Percentiles rank a stretch among this genome's conserved stretches.
Conservation (phyloP, 2,113 vertebrate genomes). For the Helogale parvula region DNA sequence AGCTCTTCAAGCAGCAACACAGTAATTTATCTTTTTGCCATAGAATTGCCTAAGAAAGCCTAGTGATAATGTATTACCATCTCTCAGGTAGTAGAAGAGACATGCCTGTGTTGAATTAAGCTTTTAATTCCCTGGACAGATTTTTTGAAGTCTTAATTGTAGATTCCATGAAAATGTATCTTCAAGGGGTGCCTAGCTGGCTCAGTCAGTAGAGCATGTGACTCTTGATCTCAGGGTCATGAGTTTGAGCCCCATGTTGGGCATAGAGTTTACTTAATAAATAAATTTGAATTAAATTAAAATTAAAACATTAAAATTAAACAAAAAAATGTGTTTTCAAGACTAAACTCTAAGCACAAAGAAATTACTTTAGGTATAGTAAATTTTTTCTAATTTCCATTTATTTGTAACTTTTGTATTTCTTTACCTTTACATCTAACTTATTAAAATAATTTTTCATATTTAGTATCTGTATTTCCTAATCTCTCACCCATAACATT, state of each 20-base stretch:
- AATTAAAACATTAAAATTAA: neutral
- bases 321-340: neutral
- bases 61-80: neutral
- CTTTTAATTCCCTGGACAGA: neutral
- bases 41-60: neutral
- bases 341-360: neutral
- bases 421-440: neutral
- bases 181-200: neutral
- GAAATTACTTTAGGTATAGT: neutral
- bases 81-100: neutral
- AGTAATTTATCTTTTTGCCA: neutral
- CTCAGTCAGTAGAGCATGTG: neutral
- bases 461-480: neutral
- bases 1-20: neutral
- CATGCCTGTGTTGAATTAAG: neutral
- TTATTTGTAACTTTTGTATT: neutral
- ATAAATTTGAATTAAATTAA: neutral
- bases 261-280: neutral
- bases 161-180: constrained; percentile 30
- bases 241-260: neutral
- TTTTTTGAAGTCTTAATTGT: constrained; percentile 17
- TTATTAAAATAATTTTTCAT: neutral
- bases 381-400: neutral
- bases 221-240: neutral
- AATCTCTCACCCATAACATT: neutral